Percentiles rank a stretch among this genome's conserved stretches.
Conservation (phyloP, 2,888 invertebrate species). For the Caenorhabditis sp. region DNA sequence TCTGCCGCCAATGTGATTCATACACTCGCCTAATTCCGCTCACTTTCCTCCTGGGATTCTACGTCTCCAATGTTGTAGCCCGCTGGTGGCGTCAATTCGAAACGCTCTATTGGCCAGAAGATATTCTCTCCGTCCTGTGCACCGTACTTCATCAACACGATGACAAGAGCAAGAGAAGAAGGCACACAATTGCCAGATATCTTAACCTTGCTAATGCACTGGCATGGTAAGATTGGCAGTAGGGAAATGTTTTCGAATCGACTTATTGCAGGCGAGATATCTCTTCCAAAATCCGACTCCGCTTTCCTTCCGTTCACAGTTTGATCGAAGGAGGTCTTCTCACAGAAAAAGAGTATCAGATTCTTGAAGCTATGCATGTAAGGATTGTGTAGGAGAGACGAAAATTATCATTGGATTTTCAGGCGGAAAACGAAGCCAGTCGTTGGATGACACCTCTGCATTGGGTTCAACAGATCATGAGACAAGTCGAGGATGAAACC, state of each 20-base stretch:
- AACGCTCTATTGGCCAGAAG: constrained; percentile 75
- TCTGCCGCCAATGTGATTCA: constrained; percentile 74
- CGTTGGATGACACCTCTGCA: constrained; percentile 79
- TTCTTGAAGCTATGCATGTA: constrained; percentile 69
- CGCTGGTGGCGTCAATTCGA: constrained; percentile 78
- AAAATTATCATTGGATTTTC: background rate
- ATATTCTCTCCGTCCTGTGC: constrained; percentile 72
- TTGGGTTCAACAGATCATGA: constrained; percentile 76
- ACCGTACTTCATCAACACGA: constrained; percentile 70
- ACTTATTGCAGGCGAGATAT: constrained; percentile 72
- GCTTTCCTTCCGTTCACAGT: constrained; percentile 70
- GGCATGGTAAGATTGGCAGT: constrained; percentile 65
- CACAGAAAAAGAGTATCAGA: constrained; percentile 73
- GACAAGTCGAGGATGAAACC: constrained; percentile 70
- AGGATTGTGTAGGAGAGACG: background rate
- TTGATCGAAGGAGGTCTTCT: constrained; percentile 70
- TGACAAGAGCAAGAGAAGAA: constrained; percentile 66
- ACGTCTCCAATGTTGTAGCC: constrained; percentile 75
- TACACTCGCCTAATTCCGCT: constrained; percentile 78
- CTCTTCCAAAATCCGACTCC: constrained; percentile 76
- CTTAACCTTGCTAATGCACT: constrained; percentile 74
- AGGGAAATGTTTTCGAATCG: background rate
- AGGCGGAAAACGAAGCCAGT: constrained; percentile 67
- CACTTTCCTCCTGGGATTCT: constrained; percentile 79
- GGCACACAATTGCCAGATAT: constrained; percentile 77